A percentile compares a stretch with the other conserved stretches of the same genome.
Conservation (phyloP, 2,113 vertebrate species). For the Ailuropoda melanoleuca region DNA sequence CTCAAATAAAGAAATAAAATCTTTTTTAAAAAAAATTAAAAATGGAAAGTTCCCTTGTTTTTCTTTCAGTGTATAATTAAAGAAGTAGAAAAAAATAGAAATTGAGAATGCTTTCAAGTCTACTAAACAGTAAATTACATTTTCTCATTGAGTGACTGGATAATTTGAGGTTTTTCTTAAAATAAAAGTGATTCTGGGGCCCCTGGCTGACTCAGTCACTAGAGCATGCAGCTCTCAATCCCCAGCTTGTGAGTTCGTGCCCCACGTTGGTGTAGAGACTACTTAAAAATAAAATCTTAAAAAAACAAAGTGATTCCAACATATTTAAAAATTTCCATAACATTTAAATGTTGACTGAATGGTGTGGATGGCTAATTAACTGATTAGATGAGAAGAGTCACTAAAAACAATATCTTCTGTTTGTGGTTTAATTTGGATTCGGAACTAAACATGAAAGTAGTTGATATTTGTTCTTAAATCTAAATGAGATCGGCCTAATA, state of each 20-base stretch:
- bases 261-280: not conserved
- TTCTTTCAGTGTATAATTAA: not conserved
- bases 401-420: not conserved
- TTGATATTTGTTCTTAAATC: not conserved
- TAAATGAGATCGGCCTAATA: not conserved
- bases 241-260: not conserved
- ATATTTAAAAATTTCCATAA: not conserved
- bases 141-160: not conserved
- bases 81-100: conserved; percentile 14
- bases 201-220: not conserved
- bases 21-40: not conserved
- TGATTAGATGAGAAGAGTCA: not conserved
- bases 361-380: not conserved
- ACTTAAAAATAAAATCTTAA: not conserved
- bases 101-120: not conserved
- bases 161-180: not conserved
- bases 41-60: not conserved
- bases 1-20: not conserved
- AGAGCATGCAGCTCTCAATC: not conserved
- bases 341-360: not conserved
- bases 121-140: not conserved
- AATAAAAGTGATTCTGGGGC: not conserved
- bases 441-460: not conserved
- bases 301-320: not conserved
- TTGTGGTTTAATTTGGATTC: not conserved